Base-by-base conservation (phyloP, 1,140 invertebrate species). In the Centruroides sculpturatus region DNA sequence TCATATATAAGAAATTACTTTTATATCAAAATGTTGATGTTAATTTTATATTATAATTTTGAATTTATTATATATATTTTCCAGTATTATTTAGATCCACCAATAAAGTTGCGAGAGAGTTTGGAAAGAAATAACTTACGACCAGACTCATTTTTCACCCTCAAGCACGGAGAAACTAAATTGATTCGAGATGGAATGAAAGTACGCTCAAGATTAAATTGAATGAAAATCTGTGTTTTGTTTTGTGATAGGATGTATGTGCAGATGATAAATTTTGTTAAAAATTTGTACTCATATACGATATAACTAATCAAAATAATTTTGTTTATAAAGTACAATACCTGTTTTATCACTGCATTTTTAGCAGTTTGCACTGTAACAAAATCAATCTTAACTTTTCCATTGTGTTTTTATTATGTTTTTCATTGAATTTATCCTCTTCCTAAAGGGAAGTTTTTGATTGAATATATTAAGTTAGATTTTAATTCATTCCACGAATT, bases 71-170 rank as follows among this genome's bases (percentile, higher is more conserved):
- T 41, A 12, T 8, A 4, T 41, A 35, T 56, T 57, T 63, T 63
- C 55, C 41, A 69, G 67, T 66, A 67, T 57, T 70, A 65, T 61
- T 56, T 70, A 23, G 69, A 69, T 47, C 69, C 69, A 57, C 68
- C 65, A 46, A n/a, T 59, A 11, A 65, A 61, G 54, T 59, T 70
- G 12, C 8, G 64, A 49, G 59, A 64, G 11, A 61, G 66, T 10
- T 57, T 69, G 23, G 66, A 66, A n/a, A 58, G 59, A 10, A 10
- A 49, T n/a, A 61, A 63, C 34, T 47, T 70, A 10, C n/a, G 60
- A 13, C 49, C 49, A 9, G 59, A 68, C 12, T 10, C 53, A 9
- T 70, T 70, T 57, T 65, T 68, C 35, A 65, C 66, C 9, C 35
- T 70, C 35, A 65, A 64, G 49, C 69, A 70, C 57, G 69, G 69